Base-by-base conservation (phyloP, 2,888 invertebrate species). In the Balanococcus diminutus region DNA sequence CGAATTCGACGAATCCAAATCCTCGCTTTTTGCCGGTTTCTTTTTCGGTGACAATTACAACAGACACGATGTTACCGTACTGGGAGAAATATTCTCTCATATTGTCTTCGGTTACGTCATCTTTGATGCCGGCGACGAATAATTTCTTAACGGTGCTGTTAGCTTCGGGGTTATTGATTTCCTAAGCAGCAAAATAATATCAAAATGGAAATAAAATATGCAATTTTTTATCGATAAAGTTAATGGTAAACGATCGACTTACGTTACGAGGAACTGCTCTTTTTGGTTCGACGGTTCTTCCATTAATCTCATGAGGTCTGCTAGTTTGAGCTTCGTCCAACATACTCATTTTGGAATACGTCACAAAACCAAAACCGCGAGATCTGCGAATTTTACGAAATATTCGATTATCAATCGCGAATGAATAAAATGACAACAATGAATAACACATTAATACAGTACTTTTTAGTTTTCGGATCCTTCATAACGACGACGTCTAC, bases 401-500 rank as follows among this genome's bases (percentile, higher is more conserved):
- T n/a, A n/a, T n/a, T n/a, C n/a, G n/a, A 14, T 16, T 2, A 16
- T 31, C 5, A 51, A 22, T 25, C 6, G 14, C 6, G 14, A 36
- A 22, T 28, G 16, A 19, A 56, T 72, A 2, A 39, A 32, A 31
- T 19, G 1, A 25, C 1, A 2, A 61, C 22, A 9, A 14, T 56
- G 14, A 14, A 56, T 31, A 14, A 14, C 3, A 3, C 16, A 51
- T n/a, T 14, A 56, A 32, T 14, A 19, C 14, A n/a, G 83, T 88
- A 89, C 89, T 89, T 92, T 89, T 97, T 97, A 0, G 98, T 97
- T 89, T 95, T 95, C 0, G 97, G 96, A 89, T 98, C 98, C 90
- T 97, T 96, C 98, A 98, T 98, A 0, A 98, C 98, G 16, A 98
- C 97, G 6, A 97, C 97, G 90, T 98, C 98, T 0, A 97, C 96